Evolutionary conservation across 2,113 vertebrate genomes (phyloP).

Genomic region (Trachemys scripta): DNA sequence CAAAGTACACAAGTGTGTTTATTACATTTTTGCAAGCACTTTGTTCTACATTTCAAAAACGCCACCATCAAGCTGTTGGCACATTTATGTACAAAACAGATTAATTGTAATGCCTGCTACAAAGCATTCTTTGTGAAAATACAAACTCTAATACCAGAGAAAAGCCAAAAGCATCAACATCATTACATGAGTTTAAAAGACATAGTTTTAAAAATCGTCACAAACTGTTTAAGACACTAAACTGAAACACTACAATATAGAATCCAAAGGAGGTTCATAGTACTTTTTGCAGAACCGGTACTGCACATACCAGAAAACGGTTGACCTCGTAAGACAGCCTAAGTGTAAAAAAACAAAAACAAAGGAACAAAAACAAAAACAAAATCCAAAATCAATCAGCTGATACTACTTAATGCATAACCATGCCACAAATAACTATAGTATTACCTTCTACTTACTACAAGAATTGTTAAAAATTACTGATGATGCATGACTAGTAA

Average conservation of each 20-base stretch:
- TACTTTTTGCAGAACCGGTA: constrained; percentile 89
- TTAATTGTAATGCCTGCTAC: constrained; percentile 95
- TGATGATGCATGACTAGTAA: constrained; percentile 92
- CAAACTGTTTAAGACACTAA: constrained; percentile 95
- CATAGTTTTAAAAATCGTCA: constrained; percentile 92
- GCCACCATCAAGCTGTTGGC: constrained; percentile 99
- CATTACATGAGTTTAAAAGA: constrained; percentile 91
- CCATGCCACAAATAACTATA: constrained; percentile 98
- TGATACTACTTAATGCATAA: constrained; percentile 95
- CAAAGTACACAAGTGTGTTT: constrained; percentile 99
- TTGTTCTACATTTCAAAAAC: constrained; percentile 99
- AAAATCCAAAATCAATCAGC: constrained; percentile 84
- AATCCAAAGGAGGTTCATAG: constrained; percentile 90
- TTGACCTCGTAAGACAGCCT: constrained; percentile 87
- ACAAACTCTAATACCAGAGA: constrained; percentile 98
- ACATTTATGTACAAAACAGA: constrained; percentile 99
- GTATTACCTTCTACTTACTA: constrained; percentile 92
- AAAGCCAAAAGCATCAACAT: constrained; percentile 90
- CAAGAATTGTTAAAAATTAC: constrained; percentile 91
- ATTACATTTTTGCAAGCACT: constrained; percentile 98
- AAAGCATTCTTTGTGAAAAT: constrained; percentile 98
- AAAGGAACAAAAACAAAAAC: constrained; percentile 75
- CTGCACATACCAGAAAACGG: constrained; percentile 93
- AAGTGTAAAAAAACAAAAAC: constrained; percentile 82
- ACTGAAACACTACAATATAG: constrained; percentile 94